Percentiles rank a stretch among this genome's conserved stretches.
phyloP scores from a whole-genome alignment of 1,140 invertebrate genomes.

The Drosophila bipectinata region DNA sequence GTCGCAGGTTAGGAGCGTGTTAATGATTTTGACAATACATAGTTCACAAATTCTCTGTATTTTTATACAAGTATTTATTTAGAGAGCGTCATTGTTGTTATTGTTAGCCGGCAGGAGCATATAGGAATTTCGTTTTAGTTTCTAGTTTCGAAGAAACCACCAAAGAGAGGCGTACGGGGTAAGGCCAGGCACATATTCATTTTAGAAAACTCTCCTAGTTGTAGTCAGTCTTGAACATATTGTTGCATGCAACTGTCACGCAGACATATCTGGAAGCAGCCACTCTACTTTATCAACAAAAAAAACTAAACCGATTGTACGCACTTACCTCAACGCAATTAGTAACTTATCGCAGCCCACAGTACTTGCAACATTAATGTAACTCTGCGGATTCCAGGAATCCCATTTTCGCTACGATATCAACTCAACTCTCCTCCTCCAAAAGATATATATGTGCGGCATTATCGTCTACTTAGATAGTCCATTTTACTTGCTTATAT shows the following conservation, averaged over 20 bases:
- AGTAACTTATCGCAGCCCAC: slow-evolving; percentile 25
- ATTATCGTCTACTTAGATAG: slow-evolving; percentile 50
- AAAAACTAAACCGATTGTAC: slow-evolving; percentile 5
- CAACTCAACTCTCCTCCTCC: slow-evolving; percentile 4
- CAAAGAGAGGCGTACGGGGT: slow-evolving; percentile 31
- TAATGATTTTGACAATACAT: slow-evolving; percentile 80
- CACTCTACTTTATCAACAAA: slow-evolving; percentile 35
- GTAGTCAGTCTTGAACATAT: slow-evolving; percentile 30
- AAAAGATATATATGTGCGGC: slow-evolving; percentile 23
- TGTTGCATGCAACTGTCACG: slow-evolving; percentile 47
- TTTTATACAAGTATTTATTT: slow-evolving; percentile 81
- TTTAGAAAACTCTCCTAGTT: slow-evolving; percentile 31
- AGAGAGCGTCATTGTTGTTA: slow-evolving; percentile 61
- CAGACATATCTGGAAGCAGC: slow-evolving; percentile 58
- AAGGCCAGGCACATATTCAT: slow-evolving; percentile 15
- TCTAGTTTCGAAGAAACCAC: slow-evolving; percentile 25
- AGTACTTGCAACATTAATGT: slow-evolving; percentile 12
- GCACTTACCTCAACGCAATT: slow-evolving; percentile 37
- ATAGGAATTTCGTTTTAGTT: slow-evolving; percentile 12
- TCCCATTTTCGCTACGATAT: slow-evolving; percentile 10
- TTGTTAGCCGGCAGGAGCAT: slow-evolving; percentile 41
- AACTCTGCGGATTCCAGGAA: slow-evolving; percentile 1
- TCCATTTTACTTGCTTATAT: slow-evolving; percentile 51
- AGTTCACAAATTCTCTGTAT: slow-evolving; percentile 74
- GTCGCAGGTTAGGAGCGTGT: slow-evolving; percentile 44